Conservation (phyloP, 2,888 invertebrate species). For the Archaeoteleia sp. region DNA sequence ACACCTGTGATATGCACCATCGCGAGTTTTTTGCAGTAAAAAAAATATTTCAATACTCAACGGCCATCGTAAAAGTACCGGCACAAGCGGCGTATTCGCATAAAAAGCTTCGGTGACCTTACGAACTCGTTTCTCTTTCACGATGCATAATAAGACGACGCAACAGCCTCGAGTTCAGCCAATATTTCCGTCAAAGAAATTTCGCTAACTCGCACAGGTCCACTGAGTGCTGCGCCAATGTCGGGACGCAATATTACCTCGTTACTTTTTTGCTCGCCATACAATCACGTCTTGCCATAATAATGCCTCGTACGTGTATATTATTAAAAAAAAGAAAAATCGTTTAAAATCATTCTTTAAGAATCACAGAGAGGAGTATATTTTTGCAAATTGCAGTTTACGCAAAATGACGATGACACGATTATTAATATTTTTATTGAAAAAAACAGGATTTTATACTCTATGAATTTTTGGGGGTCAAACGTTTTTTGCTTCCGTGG, state of each 20-base stretch:
- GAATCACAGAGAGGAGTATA: background rate
- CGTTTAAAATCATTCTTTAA: constrained; percentile 11
- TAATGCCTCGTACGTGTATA: constrained; percentile 61
- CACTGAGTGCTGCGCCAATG: constrained; percentile 17
- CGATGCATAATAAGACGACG: constrained; percentile 51
- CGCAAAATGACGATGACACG: background rate
- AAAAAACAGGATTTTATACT: background rate
- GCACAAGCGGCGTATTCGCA: constrained; percentile 27
- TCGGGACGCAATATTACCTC: constrained; percentile 60
- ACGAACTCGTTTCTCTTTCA: constrained; percentile 55
- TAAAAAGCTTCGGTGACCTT: constrained; percentile 51
- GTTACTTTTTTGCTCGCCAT: constrained; percentile 67
- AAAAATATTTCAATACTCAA: constrained; percentile 44
- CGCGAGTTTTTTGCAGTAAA: constrained; percentile 24
- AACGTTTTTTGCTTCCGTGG: background rate
- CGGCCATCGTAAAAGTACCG: constrained; percentile 45
- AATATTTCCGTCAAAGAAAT: constrained; percentile 52
- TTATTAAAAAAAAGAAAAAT: constrained; percentile 53
- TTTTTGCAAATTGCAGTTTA: background rate
- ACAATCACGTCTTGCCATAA: constrained; percentile 67
- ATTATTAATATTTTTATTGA: background rate
- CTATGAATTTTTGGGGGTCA: background rate
- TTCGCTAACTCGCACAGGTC: constrained; percentile 32
- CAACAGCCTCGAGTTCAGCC: constrained; percentile 25
- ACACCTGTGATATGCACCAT: constrained; percentile 37